Base-by-base conservation (phyloP, 2,113 vertebrate genomes). In the Brachypteracias leptosomus region DNA sequence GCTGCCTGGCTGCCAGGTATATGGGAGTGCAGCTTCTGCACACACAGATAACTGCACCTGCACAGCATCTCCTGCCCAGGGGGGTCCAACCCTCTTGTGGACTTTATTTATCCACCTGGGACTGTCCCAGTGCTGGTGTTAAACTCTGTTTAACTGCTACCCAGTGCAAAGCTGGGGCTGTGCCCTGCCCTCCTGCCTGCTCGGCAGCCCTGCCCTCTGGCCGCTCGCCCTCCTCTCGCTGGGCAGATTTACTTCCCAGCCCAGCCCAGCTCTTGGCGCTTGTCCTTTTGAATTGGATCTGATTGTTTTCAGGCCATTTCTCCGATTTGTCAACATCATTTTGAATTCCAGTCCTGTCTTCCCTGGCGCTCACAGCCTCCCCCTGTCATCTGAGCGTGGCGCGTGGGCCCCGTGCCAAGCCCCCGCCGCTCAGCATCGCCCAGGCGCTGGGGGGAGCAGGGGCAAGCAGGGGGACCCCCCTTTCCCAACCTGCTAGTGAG, bases 221-320 rank as follows among this genome's bases (percentile, higher is more conserved):
- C 81, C 0, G 1, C 90, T 89, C 0, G 0, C 67, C 82, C 79
- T 95, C 82, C 25, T 2, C 51, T 83, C 15, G 2, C 92, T 55
- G 90, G 90, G 82, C 59, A 62, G 82, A 92, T 92, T 86, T 84
- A 33, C 67, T 77, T 94, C 89, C 86, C 6, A 0, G 51, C 76
- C 65, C 83, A 87, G 75, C 86, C 68, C 33, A 29, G 83, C 57
- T 95, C 95, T 92, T 90, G 86, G 91, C 31, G 3, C 93, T 90
- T 97, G 96, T 97, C 96, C 94, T 95, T 95, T 97, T 84, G 76
- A 88, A 97, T 97, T 59, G 68, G 59, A 94, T 97, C 93, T 92
- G 86, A 95, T 93, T 96, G 93, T 95, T 97, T 97, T 95, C 96
- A 95, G 96, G 93, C 95, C 96, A 95, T 95, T 97, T 95, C 95